Evolutionary conservation across 2,113 vertebrate species (phyloP).

Genomic region (Murina feae): DNA sequence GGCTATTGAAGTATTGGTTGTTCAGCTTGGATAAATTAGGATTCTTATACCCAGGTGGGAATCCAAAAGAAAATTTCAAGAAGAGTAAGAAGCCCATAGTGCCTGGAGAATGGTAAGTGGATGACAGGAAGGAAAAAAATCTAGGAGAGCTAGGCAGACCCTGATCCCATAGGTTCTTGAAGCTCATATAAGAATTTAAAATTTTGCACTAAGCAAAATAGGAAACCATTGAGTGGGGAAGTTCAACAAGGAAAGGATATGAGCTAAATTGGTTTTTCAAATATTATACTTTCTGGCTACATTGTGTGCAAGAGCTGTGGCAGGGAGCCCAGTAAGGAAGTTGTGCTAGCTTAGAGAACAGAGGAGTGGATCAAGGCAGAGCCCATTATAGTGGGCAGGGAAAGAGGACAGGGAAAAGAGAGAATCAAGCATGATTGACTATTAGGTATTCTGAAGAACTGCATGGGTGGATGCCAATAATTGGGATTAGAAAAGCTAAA

Average conservation of each 20-base stretch:
- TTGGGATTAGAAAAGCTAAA: neutral
- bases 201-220: neutral
- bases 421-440: neutral
- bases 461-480: neutral
- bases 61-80: neutral
- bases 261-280: neutral
- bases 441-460: neutral
- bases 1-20: neutral
- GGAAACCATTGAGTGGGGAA: neutral
- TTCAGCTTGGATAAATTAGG: neutral
- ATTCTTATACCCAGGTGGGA: neutral
- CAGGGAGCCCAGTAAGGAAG: neutral
- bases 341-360: neutral
- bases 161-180: too few species aligned
- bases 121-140: neutral
- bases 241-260: neutral
- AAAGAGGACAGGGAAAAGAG: neutral
- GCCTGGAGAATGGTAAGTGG: neutral
- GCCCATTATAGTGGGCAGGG: neutral
- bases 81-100: neutral
- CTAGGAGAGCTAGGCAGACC: neutral
- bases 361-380: neutral
- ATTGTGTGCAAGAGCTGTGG: neutral
- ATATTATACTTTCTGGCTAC: neutral
- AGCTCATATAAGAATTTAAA: neutral